These are phyloP conservation scores for Onychomys arenicola DNA, from an alignment of 2,797 vertebrate genomes.

Conservation along the genomic window DNA sequence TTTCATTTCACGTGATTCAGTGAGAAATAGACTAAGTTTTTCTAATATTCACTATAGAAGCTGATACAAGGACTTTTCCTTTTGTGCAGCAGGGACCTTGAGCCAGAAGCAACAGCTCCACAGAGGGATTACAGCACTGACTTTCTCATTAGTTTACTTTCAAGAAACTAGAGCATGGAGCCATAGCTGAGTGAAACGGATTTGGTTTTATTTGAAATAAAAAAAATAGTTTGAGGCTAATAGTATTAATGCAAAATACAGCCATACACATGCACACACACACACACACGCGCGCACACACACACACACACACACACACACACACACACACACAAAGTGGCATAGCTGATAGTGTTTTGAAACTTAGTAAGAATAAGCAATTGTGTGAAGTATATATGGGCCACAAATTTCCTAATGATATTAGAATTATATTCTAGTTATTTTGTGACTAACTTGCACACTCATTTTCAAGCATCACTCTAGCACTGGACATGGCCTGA, in stretches of 20 bases:
- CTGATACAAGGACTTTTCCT: neutral
- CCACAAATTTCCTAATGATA: neutral
- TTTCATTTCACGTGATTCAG: neutral
- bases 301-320: neutral
- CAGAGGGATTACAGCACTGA: accelerated
- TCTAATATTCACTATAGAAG: neutral
- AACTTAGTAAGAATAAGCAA: neutral
- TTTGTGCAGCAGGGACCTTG: neutral
- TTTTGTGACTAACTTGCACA: neutral
- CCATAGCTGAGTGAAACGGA: neutral
- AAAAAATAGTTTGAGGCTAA: neutral
- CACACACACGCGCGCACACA: neutral
- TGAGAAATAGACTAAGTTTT: neutral
- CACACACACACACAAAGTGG: neutral
- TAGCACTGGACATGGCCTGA: neutral
- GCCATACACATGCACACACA: no score
- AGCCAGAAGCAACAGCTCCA: neutral
- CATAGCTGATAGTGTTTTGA: neutral
- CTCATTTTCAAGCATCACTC: neutral
- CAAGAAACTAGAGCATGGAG: neutral
- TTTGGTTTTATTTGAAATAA: neutral
- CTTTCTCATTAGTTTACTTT: neutral
- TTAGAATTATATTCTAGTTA: neutral
- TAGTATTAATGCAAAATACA: neutral
- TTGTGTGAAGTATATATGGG: neutral